Base-by-base conservation (phyloP, 1,140 invertebrate species). In the Diorhabda elongata region DNA sequence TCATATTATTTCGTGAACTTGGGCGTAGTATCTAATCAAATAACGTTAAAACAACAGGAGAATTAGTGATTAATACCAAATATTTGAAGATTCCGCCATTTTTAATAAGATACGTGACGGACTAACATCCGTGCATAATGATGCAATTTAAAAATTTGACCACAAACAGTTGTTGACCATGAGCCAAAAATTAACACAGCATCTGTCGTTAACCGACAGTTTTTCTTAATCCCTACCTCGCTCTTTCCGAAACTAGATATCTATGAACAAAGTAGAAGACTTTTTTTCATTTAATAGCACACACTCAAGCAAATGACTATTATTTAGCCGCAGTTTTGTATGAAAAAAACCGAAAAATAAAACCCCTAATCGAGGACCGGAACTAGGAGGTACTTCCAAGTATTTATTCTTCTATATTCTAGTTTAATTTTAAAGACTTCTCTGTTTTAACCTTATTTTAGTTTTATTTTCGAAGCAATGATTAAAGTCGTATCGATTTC, bases 301-400 rank as follows among this genome's bases (percentile, higher is more conserved):
- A 64, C 63, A 64, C 45, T 56, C 44, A 63, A 63, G 45, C 45
- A 64, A 63, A 68, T 68, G 60, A 62, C 67, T 68, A 58, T 68
- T 68, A 68, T 68, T 68, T 68, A 43, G 52, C 43, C 26, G 63
- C 63, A 41, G 43, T 41, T 63, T 68, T 68, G 58, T 41, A 60
- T 26, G 67, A 69, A 71, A 26, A 26, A 26, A 65, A 41, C 6
- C 57, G 70, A 68, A 71, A 71, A 71, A 57, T 69, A 71, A 67
- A 71, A 69, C 70, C 70, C 45, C 57, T 67, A 71, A 71, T 71
- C 69, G 68, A 2, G 67, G 42, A 59, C 67, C 70, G 70, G 70
- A 71, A 71, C 70, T 60, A 67, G 70, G 70, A 61, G 70, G 70
- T 44, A 41, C 63, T 64, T 64, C 63, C 47, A 52, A 56, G 63